Conservation (phyloP, 2,797 vertebrate genomes). For the Lacerta viridis region DNA sequence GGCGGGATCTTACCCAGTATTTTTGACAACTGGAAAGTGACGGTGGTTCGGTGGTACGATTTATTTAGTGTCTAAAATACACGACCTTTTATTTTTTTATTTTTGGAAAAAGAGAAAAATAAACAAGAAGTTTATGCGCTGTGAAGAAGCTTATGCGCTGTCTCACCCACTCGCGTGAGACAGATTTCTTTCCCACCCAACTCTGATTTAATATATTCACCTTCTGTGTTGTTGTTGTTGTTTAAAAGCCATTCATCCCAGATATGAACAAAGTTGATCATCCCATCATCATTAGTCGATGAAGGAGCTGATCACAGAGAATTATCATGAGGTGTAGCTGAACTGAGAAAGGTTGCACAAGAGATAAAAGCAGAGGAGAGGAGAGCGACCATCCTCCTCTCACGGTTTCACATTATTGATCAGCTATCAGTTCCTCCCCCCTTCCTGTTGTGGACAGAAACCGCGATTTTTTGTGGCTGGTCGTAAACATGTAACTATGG, state of each 20-base stretch:
- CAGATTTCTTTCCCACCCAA: not conserved
- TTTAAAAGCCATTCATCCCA: not conserved
- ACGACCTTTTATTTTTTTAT: not conserved
- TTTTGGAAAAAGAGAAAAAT: not conserved
- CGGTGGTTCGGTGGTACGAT: no score
- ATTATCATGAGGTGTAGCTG: not conserved
- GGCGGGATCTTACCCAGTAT: not conserved
- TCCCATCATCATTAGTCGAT: not conserved
- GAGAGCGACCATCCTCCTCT: no score
- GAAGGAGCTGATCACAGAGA: not conserved
- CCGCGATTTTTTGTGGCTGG: not conserved
- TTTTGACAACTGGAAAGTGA: not conserved
- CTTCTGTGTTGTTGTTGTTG: not conserved
- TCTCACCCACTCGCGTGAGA: not conserved
- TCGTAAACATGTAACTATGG: not conserved
- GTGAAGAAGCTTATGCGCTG: not conserved
- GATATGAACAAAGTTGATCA: not conserved
- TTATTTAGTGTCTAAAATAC: not conserved
- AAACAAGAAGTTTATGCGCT: not conserved
- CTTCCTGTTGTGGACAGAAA: not conserved
- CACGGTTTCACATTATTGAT: not conserved
- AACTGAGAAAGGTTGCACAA: no score
- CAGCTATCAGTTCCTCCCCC: not conserved
- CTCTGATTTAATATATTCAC: not conserved
- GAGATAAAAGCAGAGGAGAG: no score